A percentile compares a stretch with the other conserved stretches of the same genome.
These are phyloP conservation scores for Rousettus madagascariensis DNA, from an alignment of 2,797 vertebrate species.

Conservation along the genomic window DNA sequence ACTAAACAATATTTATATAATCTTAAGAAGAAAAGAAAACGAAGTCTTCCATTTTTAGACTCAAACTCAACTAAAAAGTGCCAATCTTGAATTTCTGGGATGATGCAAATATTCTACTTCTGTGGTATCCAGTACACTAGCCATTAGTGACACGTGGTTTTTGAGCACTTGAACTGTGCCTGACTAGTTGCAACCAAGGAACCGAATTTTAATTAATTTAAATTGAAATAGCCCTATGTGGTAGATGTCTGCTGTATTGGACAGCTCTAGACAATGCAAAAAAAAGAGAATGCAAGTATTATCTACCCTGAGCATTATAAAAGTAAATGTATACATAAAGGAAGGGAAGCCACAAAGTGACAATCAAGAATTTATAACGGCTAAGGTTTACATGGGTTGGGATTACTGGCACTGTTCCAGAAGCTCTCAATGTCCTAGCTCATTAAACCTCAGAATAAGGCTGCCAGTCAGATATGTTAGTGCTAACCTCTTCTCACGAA, in stretches of 20 bases:
- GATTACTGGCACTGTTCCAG: too few relatives aligned
- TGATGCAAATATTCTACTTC: neutral
- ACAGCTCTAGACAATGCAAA: neutral
- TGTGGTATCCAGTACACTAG: neutral
- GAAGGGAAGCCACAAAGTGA: neutral
- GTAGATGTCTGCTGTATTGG: neutral
- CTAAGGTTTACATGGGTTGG: neutral
- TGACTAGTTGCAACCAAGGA: neutral
- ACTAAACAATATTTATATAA: neutral
- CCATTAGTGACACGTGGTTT: neutral
- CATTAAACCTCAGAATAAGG: neutral
- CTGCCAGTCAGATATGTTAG: neutral
- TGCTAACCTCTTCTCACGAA: neutral
- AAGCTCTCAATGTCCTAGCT: accelerated
- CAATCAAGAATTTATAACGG: neutral
- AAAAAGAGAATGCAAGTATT: neutral
- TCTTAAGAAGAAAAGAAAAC: neutral
- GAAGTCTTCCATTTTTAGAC: neutral
- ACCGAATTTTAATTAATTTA: neutral
- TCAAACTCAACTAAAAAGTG: neutral
- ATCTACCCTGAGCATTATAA: neutral
- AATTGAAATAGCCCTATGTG: neutral
- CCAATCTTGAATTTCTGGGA: neutral
- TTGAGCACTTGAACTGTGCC: neutral
- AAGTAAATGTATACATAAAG: neutral